Conservation (phyloP, 2,113 vertebrate genomes). For the Bothrops jararaca region DNA sequence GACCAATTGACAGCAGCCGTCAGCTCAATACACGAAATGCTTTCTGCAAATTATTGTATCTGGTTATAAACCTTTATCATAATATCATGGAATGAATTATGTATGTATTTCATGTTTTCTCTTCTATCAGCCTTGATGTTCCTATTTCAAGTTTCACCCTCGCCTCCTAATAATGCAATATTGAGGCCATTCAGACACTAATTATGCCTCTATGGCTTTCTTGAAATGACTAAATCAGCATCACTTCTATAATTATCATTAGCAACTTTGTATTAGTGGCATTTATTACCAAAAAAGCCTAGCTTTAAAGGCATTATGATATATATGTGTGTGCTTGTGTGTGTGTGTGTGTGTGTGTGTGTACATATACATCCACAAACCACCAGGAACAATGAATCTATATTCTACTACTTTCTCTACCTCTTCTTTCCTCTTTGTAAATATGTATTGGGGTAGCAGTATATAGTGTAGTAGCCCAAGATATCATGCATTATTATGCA, state of each 20-base stretch:
- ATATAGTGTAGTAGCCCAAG: slow-evolving; percentile 24
- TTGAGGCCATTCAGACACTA: slow-evolving; percentile 94
- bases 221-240: slow-evolving; percentile 93
- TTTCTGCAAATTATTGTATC: slow-evolving; percentile 80
- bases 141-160: slow-evolving; percentile 86
- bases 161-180: slow-evolving; percentile 90
- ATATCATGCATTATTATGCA: slow-evolving; percentile 29
- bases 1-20: slow-evolving; percentile 75
- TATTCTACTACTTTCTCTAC: slow-evolving; percentile 49
- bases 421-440: slow-evolving; percentile 11
- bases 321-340: slow-evolving; percentile 65
- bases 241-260: slow-evolving; percentile 94
- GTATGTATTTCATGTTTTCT: slow-evolving; percentile 86
- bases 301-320: slow-evolving; percentile 79
- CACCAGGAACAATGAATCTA: slow-evolving; percentile 51
- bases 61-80: slow-evolving; percentile 78
- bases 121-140: slow-evolving; percentile 88
- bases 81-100: slow-evolving; percentile 83
- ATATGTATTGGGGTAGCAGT: slow-evolving; percentile 48
- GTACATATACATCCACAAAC: background rate
- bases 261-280: slow-evolving; percentile 78
- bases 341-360: slow-evolving; percentile 74
- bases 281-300: slow-evolving; percentile 75
- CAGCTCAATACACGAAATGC: slow-evolving; percentile 71
- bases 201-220: slow-evolving; percentile 89